A percentile compares a stretch with the other conserved stretches of the same genome.
phyloP scores from a whole-genome alignment of 53 echinoderm and acorn worm genomes.

The Hippasteria phrygiana region DNA sequence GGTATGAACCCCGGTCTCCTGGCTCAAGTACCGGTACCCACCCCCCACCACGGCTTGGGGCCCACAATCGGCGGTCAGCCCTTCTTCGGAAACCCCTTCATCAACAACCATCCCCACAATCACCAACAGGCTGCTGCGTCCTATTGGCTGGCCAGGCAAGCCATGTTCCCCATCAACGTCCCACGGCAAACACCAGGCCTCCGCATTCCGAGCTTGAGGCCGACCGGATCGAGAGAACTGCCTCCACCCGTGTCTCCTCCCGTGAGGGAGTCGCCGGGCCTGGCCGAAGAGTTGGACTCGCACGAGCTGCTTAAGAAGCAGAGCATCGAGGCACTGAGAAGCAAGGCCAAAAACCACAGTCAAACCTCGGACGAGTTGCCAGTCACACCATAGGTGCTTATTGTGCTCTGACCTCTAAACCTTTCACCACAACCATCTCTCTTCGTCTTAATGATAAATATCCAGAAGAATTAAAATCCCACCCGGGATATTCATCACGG shows the following conservation, averaged over 20 bases:
- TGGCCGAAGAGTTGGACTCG: constrained; percentile 1
- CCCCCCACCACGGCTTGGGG: neutral
- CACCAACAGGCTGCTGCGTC: neutral
- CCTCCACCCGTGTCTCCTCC: constrained; percentile 23
- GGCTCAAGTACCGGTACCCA: neutral
- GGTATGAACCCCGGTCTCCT: neutral
- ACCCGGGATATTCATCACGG: no score
- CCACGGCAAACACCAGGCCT: constrained; percentile 32
- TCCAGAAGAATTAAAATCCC: no score
- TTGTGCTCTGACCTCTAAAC: no score
- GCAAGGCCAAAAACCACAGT: constrained; percentile 44
- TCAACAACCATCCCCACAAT: neutral
- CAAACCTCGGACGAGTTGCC: neutral
- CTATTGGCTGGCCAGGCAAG: constrained; percentile 42
- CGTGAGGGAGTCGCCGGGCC: neutral
- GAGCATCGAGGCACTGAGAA: constrained; percentile 65
- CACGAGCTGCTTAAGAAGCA: constrained; percentile 42
- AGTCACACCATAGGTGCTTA: constrained; percentile 9
- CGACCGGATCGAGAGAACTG: neutral
- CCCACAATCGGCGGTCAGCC: constrained; percentile 9
- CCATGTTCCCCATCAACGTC: constrained; percentile 4
- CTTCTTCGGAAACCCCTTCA: constrained; percentile 1
- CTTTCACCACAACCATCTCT: no score
- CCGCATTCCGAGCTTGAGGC: constrained; percentile 9
- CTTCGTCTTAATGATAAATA: no score